phyloP scores from a whole-genome alignment of 2,113 vertebrate genomes.

The Dasyornis broadbenti region DNA sequence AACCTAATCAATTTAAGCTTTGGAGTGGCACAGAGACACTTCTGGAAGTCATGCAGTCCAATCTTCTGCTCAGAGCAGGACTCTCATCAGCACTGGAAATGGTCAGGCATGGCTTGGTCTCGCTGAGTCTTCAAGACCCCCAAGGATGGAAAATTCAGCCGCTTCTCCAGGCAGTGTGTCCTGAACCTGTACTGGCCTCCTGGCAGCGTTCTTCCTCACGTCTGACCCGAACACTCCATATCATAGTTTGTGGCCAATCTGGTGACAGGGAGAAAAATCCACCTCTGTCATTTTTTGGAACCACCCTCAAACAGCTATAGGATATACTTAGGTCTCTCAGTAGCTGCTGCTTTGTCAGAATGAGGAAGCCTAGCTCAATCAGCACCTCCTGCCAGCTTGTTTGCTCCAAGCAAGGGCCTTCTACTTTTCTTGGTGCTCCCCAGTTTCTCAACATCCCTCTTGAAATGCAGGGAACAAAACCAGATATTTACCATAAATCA shows the following conservation, averaged over 20 bases:
- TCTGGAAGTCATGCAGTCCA: neutral
- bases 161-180: neutral
- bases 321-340: neutral
- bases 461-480: neutral
- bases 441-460: neutral
- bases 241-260: neutral
- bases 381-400: neutral
- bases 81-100: neutral
- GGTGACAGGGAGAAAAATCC: neutral
- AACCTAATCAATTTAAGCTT: neutral
- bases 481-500: neutral
- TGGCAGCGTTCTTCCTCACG: accelerated
- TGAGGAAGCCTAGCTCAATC: neutral
- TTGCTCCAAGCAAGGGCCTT: neutral
- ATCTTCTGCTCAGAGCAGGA: neutral
- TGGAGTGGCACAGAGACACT: neutral
- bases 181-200: neutral
- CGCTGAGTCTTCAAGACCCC: neutral
- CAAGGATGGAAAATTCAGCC: neutral
- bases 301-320: neutral
- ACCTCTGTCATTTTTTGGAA: neutral
- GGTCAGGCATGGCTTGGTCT: neutral
- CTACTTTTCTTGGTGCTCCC: neutral
- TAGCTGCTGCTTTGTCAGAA: neutral
- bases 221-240: neutral